Evolutionary conservation across 2,888 invertebrate species (phyloP).

Genomic region (Ischnus inquisitorius): DNA sequence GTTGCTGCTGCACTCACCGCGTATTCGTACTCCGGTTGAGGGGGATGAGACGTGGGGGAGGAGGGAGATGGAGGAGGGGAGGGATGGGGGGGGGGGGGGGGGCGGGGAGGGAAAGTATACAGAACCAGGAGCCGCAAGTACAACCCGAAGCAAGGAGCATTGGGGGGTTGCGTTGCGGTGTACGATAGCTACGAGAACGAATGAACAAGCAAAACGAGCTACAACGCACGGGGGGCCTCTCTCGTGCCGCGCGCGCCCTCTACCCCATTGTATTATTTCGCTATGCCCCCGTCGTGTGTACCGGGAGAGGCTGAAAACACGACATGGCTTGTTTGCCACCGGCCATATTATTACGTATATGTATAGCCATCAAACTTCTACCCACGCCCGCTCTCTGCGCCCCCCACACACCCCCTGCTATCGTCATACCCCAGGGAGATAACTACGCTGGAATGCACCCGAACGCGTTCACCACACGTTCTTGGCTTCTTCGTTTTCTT

Average conservation of each 20-base stretch:
- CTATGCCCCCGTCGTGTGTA: constrained; percentile 65
- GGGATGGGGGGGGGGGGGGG: background rate
- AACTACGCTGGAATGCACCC: constrained; percentile 73
- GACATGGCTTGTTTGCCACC: constrained; percentile 79
- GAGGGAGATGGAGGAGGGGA: background rate
- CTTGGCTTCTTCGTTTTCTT: constrained; percentile 40
- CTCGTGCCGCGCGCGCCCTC: constrained; percentile 65
- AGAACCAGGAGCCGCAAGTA: constrained; percentile 62
- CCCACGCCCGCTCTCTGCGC: constrained; percentile 13
- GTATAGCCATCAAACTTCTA: constrained; percentile 43
- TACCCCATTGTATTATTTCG: constrained; percentile 78
- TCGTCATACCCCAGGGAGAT: constrained; percentile 71
- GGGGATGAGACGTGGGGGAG: background rate
- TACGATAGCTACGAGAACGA: constrained; percentile 62
- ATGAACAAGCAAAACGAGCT: constrained; percentile 66
- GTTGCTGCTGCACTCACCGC: constrained; percentile 49
- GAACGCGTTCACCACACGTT: constrained; percentile 66
- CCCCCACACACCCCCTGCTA: constrained; percentile 15
- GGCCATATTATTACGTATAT: constrained; percentile 76
- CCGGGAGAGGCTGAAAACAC: constrained; percentile 71
- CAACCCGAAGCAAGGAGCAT: constrained; percentile 55
- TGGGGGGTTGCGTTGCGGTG: constrained; percentile 61
- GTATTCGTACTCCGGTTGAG: constrained; percentile 1
- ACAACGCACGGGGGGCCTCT: constrained; percentile 46
- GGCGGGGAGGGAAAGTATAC: constrained; percentile 49